Conservation (phyloP, 1,140 invertebrate genomes). For the Patella vulgata region DNA sequence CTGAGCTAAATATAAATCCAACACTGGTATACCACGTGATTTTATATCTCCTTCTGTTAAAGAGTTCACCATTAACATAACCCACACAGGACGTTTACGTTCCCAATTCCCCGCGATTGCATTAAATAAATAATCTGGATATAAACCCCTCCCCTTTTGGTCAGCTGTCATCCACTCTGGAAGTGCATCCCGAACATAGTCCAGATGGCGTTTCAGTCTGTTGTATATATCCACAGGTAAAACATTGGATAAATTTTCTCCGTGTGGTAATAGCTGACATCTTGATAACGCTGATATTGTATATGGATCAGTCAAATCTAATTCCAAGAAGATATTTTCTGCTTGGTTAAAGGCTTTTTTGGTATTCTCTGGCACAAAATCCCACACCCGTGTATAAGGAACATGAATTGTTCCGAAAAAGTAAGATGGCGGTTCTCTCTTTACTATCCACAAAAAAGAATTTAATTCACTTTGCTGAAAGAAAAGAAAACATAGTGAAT, state of each 20-base stretch:
- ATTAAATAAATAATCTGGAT: conserved; percentile 70
- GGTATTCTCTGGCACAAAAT: conserved; percentile 69
- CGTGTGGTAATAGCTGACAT: conserved; percentile 70
- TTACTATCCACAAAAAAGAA: conserved; percentile 67
- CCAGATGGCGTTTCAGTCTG: conserved; percentile 69
- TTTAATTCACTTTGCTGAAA: conserved; percentile 53
- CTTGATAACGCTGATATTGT: conserved; percentile 68
- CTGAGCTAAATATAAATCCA: conserved; percentile 72
- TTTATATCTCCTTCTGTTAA: conserved; percentile 70
- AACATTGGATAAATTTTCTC: conserved; percentile 66
- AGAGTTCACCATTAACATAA: conserved; percentile 72
- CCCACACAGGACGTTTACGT: conserved; percentile 71
- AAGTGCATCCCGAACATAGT: conserved; percentile 67
- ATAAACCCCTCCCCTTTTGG: conserved; percentile 68
- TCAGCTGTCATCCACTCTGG: conserved; percentile 69
- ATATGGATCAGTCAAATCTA: conserved; percentile 70
- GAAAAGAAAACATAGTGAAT: conserved; percentile 35
- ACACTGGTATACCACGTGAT: conserved; percentile 70
- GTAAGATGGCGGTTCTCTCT: conserved; percentile 69
- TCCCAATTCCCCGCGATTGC: conserved; percentile 72
- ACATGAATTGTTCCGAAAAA: conserved; percentile 75
- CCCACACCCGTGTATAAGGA: conserved; percentile 72
- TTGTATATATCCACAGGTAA: conserved; percentile 68
- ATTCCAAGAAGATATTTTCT: conserved; percentile 71
- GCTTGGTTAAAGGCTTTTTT: conserved; percentile 69